Evolutionary conservation across 1,140 invertebrate genomes (phyloP).

Genomic region (Pentalonia nigronervosa): DNA sequence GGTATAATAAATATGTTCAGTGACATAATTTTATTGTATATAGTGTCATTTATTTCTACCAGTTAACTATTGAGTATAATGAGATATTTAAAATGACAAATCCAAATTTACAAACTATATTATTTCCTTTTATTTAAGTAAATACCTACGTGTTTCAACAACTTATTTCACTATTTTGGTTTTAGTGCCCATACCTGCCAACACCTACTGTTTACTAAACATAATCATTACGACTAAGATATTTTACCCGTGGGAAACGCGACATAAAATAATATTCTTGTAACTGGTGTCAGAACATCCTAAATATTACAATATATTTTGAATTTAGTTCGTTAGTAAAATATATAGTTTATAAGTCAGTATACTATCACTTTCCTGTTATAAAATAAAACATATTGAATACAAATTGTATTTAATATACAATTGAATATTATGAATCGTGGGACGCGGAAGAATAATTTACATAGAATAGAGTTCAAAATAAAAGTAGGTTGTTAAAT

Average conservation of each 20-base stretch:
- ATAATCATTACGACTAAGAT: too few species aligned
- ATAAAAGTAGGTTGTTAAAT: constrained; percentile 35
- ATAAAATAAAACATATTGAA: constrained; percentile 30
- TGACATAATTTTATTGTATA: too few species aligned
- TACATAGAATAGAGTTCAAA: constrained; percentile 28
- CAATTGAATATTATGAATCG: neutral
- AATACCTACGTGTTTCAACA: too few species aligned
- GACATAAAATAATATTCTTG: neutral
- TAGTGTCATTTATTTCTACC: too few species aligned
- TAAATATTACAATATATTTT: constrained; percentile 1
- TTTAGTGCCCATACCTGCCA: too few species aligned
- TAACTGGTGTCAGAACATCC: neutral
- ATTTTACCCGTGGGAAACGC: neutral
- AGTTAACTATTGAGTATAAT: too few species aligned
- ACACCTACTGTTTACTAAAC: too few species aligned
- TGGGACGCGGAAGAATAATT: constrained; percentile 23
- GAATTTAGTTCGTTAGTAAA: neutral
- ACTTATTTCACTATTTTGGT: too few species aligned
- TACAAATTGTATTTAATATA: constrained; percentile 21
- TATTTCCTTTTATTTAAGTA: too few species aligned
- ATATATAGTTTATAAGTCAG: constrained; percentile 7
- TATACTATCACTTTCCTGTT: neutral
- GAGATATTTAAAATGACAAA: too few species aligned
- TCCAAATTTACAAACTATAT: too few species aligned
- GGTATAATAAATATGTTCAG: too few species aligned